Evolutionary conservation across 2,797 vertebrate species (phyloP).

Genomic region (Hemitrygon akajei): DNA sequence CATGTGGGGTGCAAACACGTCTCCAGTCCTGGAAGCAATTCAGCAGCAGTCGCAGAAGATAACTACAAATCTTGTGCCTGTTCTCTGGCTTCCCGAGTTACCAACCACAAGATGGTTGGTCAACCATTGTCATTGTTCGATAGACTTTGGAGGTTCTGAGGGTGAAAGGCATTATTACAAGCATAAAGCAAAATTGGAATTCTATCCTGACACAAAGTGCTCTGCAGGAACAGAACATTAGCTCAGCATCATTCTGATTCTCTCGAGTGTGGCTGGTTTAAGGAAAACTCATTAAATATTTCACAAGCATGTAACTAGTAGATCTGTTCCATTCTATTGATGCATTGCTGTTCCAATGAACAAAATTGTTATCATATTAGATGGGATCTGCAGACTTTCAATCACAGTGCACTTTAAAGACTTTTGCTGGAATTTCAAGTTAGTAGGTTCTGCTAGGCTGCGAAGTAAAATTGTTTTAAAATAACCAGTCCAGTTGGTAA

Average conservation of each 20-base stretch:
- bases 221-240: not conserved
- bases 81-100: too few relatives aligned
- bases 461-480: conserved; percentile 13
- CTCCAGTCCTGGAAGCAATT: too few relatives aligned
- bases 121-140: not conserved
- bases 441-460: not conserved
- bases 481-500: not conserved
- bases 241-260: not conserved
- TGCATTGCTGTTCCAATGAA: not conserved
- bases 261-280: not conserved
- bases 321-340: not conserved
- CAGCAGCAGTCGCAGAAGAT: too few relatives aligned
- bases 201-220: not conserved
- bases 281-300: not conserved
- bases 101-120: not conserved
- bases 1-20: too few relatives aligned
- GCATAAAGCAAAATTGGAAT: not conserved
- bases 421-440: not conserved
- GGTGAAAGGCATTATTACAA: not conserved
- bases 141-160: not conserved
- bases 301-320: conserved; percentile 25
- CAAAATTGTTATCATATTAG: not conserved
- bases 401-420: not conserved
- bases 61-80: too few relatives aligned
- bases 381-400: not conserved